Base-by-base conservation (phyloP, 2,797 vertebrate genomes). In the Pangasius mekongensis region DNA sequence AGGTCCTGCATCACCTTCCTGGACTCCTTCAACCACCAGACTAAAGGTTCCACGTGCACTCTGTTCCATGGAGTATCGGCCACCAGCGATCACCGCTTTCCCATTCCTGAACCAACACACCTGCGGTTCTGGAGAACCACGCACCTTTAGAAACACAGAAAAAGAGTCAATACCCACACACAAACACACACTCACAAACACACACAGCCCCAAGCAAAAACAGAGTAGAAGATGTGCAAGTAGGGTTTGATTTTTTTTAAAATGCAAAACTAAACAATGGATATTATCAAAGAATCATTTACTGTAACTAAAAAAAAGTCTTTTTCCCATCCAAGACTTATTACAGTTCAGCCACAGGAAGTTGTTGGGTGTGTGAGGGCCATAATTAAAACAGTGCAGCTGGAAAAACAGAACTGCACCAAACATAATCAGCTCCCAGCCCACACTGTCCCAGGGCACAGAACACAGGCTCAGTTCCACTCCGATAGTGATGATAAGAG, bases 11-110 rank as follows among this genome's bases (percentile, higher is more conserved):
- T 99, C 97, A 0, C 95, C 94, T 76, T 95, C 95, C 47, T 87
- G 88, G 88, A 97, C 96, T 3, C 93, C 91, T 78, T 91, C 95
- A 90, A 99, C 96, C 22, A 94, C 73, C 87, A 99, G 95, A 90
- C 96, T 97, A 94, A 98, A 99, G 67, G 94, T 90, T 0, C 98
- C 98, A 0, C 97, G 95, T 74, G 94, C 91, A 43, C 96, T 95
- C 82, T 93, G 91, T 43, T 96, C 95, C 90, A 96, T 20, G 0
- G 93, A 49, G 47, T 93, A 95, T 84, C 87, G 96, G 30, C 95
- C 97, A 43, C 95, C 96, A 3, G 94, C 94, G 43, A 92, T 91
- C 87, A 98, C 87, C 81, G 94, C 91, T 47, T 95, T 95, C 18
- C 97, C 97, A 10, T 96, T 96, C 93, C 96, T 97, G 94, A 95